phyloP scores from a whole-genome alignment of 2,888 invertebrate genomes.

The Teleogryllus oceanicus region DNA sequence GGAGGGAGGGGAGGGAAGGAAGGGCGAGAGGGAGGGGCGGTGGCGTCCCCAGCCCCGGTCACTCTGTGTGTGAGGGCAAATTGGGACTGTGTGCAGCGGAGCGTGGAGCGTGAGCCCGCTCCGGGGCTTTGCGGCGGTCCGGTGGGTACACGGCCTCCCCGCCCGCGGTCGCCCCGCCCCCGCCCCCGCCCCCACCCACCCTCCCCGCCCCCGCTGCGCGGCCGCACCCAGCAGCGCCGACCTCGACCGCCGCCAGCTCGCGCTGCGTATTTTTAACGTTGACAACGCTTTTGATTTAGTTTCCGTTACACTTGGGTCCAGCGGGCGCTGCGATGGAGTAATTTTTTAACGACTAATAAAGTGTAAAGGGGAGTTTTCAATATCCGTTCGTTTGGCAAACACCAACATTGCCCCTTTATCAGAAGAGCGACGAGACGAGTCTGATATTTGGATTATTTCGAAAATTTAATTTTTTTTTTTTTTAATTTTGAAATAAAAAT shows the following conservation, averaged over 20 bases:
- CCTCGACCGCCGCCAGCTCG: background rate
- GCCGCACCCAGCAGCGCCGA: constrained; percentile 8
- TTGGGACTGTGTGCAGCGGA: constrained; percentile 9
- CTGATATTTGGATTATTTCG: no score
- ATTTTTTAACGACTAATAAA: constrained; percentile 10
- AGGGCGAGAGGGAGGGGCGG: no score
- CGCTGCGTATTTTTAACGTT: background rate
- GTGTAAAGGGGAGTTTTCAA: constrained; percentile 10
- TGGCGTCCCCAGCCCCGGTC: background rate
- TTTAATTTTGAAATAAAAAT: no score
- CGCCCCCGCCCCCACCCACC: background rate
- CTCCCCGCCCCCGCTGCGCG: background rate
- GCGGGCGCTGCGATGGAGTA: background rate
- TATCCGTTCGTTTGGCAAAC: background rate
- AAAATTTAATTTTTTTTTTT: no score
- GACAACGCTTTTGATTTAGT: constrained; percentile 18
- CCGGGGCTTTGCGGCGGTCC: constrained; percentile 2
- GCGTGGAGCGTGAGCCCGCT: background rate
- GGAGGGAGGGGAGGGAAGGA: background rate
- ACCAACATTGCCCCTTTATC: background rate
- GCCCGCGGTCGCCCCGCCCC: background rate
- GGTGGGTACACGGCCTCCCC: background rate
- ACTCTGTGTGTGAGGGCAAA: constrained; percentile 18
- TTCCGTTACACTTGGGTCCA: background rate
- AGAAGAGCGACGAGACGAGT: background rate